Percentiles rank a stretch among this genome's conserved stretches.
Evolutionary conservation across 2,888 invertebrate species (phyloP).

Genomic region (Boloria selene): DNA sequence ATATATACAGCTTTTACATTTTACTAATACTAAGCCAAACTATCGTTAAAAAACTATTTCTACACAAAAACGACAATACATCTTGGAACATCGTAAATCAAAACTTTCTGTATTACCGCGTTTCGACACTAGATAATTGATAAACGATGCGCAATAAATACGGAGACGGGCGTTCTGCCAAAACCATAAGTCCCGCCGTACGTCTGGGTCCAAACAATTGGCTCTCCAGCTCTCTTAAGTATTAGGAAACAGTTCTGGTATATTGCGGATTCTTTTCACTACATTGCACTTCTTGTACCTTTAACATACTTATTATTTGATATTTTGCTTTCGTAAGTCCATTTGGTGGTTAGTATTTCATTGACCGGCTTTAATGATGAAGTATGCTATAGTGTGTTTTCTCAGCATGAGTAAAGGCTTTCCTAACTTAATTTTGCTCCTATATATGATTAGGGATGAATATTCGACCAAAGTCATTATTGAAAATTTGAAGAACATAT

Average conservation of each 20-base stretch:
- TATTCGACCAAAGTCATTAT: too few species aligned
- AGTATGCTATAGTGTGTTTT: too few species aligned
- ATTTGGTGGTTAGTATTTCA: too few species aligned
- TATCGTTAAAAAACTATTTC: not conserved
- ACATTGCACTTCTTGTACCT: constrained; percentile 11
- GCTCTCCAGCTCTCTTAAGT: constrained; percentile 35
- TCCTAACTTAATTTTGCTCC: too few species aligned
- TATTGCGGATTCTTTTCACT: constrained; percentile 19
- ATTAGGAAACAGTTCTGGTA: constrained; percentile 32
- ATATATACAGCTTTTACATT: too few species aligned
- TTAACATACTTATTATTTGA: not conserved
- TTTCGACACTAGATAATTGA: constrained; percentile 42
- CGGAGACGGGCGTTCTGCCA: constrained; percentile 38
- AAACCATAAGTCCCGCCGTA: constrained; percentile 40
- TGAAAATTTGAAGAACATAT: too few species aligned
- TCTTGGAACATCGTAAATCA: constrained; percentile 22
- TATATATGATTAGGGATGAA: too few species aligned
- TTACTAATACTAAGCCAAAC: constrained; percentile 3
- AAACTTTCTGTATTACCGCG: constrained; percentile 36
- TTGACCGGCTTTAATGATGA: too few species aligned
- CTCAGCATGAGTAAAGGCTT: too few species aligned
- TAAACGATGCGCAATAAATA: constrained; percentile 45
- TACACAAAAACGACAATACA: constrained; percentile 3
- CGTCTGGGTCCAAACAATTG: constrained; percentile 42
- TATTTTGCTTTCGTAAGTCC: not conserved